Conservation (phyloP, 2,797 vertebrate species). For the Malacoraja senta region DNA sequence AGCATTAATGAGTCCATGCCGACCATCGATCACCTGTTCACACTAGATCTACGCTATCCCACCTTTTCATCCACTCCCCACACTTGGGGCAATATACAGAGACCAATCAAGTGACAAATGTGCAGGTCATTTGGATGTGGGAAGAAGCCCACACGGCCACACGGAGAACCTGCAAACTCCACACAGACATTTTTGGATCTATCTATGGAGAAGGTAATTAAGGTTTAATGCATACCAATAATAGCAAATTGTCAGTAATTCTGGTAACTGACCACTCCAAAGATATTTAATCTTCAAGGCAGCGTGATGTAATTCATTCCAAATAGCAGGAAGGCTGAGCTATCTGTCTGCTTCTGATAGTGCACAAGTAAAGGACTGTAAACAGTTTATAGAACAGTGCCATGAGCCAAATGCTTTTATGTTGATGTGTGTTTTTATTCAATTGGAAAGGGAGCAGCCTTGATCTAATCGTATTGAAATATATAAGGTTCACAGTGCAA, state of each 20-base stretch:
- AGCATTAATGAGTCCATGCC: no score
- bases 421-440: neutral
- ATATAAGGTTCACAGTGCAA: no score
- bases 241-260: neutral
- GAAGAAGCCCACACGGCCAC: no score
- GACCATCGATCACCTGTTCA: no score
- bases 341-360: conserved; percentile 16
- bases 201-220: neutral
- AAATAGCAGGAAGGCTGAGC: neutral
- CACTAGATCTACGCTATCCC: no score
- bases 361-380: neutral
- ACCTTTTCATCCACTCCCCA: no score
- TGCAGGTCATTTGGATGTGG: no score
- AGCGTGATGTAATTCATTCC: neutral
- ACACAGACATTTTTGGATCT: no score
- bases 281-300: neutral
- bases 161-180: no score
- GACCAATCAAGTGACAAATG: no score
- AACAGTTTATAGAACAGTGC: neutral
- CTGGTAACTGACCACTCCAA: neutral
- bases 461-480: no score
- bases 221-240: neutral
- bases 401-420: neutral
- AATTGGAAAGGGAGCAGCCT: neutral
- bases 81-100: no score